Percentiles rank a stretch among this genome's conserved stretches.
These are phyloP conservation scores for Rhea americana DNA, from an alignment of 2,113 vertebrate genomes.

Conservation along the genomic window DNA sequence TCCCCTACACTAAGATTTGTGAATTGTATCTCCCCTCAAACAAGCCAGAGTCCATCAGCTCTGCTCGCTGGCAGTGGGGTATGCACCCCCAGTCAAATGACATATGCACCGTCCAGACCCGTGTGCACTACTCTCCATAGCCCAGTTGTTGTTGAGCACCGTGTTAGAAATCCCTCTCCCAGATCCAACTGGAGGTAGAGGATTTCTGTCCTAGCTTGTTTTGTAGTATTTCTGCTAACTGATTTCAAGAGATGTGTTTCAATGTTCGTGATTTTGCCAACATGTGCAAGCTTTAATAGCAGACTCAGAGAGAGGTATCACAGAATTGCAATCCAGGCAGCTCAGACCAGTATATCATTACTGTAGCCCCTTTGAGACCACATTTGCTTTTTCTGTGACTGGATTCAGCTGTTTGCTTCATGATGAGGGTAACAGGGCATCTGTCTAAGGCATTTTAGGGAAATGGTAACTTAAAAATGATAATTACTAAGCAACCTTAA, in stretches of 20 bases:
- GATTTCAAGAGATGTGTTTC: not conserved
- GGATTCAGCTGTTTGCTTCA: not conserved
- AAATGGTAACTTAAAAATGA: not conserved
- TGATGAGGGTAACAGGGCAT: not conserved
- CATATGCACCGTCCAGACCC: not conserved
- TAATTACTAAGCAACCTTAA: not conserved
- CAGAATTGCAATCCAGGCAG: not conserved
- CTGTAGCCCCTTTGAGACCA: not conserved
- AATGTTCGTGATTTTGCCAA: not conserved
- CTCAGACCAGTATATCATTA: not conserved
- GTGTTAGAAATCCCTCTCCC: not conserved
- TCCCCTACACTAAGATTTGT: not conserved
- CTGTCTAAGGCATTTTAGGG: not conserved
- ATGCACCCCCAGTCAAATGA: not conserved
- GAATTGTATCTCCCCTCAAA: not conserved
- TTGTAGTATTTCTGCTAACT: not conserved
- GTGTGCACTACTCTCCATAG: not conserved
- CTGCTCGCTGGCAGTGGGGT: not conserved
- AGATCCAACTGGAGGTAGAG: not conserved
- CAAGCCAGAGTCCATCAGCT: not conserved
- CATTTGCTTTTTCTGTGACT: not conserved
- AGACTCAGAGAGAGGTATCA: not conserved
- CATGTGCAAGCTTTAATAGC: not conserved
- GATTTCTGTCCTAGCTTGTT: conserved; percentile 15
- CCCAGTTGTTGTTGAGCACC: not conserved